Percentiles rank a stretch among this genome's conserved stretches.
These are phyloP conservation scores for Triplophysa bombifrons DNA, from an alignment of 2,797 vertebrate genomes.

Conservation along the genomic window DNA sequence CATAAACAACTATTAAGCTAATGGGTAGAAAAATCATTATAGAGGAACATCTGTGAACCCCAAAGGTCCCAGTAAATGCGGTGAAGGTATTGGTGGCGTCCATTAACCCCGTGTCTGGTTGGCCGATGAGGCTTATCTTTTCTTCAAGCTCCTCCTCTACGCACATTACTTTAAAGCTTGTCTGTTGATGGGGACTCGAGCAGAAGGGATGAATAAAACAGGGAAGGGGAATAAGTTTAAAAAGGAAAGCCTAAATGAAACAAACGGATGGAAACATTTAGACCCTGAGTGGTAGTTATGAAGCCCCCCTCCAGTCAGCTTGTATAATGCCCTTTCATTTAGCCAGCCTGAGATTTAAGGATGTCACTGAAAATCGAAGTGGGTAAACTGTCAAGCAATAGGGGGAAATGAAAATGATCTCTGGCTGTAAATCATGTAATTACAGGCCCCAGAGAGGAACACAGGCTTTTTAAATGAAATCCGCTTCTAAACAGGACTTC, in stretches of 20 bases:
- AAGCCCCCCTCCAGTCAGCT: constrained; percentile 36
- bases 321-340: constrained; percentile 52
- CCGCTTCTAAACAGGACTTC: constrained; percentile 51
- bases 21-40: constrained; percentile 60
- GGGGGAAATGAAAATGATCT: constrained; percentile 20
- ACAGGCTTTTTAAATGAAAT: constrained; percentile 54
- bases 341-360: constrained; percentile 40
- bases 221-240: constrained; percentile 13
- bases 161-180: constrained; percentile 39
- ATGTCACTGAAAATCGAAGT: constrained; percentile 55
- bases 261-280: constrained; percentile 81
- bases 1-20: constrained; percentile 57
- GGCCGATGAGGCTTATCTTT: constrained; percentile 27
- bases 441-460: constrained; percentile 51
- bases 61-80: constrained; percentile 54
- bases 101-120: constrained; percentile 43
- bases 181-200: constrained; percentile 55
- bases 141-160: constrained; percentile 40
- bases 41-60: constrained; percentile 57
- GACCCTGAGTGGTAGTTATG: constrained; percentile 58
- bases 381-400: constrained; percentile 44
- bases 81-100: background rate
- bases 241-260: constrained; percentile 56
- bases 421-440: constrained; percentile 61
- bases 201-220: constrained; percentile 51